Conservation (phyloP, 2,113 vertebrate genomes). For the Acrocephalus kingi region DNA sequence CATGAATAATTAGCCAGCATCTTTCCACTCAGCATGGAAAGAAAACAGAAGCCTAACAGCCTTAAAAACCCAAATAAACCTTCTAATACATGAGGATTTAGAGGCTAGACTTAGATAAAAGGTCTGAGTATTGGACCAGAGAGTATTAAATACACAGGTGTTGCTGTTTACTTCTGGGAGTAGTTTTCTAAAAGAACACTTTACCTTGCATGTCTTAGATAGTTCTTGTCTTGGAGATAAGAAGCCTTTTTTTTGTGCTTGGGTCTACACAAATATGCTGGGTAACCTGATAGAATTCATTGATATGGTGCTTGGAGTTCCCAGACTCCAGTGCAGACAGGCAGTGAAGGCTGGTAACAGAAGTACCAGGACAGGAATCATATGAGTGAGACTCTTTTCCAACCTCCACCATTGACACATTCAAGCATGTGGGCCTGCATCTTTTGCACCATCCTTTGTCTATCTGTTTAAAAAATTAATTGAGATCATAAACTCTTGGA, state of each 20-base stretch:
- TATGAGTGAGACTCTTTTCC: background rate
- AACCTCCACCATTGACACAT: background rate
- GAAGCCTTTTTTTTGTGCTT: background rate
- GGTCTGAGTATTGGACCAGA: background rate
- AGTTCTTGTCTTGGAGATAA: background rate
- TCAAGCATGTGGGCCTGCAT: background rate
- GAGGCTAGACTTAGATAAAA: background rate
- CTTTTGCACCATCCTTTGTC: background rate
- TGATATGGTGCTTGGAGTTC: background rate
- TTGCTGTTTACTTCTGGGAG: background rate
- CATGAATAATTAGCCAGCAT: background rate
- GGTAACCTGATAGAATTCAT: background rate
- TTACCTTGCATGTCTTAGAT: background rate
- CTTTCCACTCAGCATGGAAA: background rate
- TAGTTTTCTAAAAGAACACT: background rate
- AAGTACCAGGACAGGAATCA: background rate
- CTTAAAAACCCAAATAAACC: background rate
- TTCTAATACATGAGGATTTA: background rate
- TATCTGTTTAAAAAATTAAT: background rate
- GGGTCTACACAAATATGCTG: background rate
- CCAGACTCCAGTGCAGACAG: background rate
- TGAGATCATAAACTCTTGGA: background rate
- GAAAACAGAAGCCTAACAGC: background rate
- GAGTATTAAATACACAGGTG: background rate
- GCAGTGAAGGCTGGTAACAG: background rate